Percentiles rank a stretch among this genome's conserved stretches.
Evolutionary conservation across 1,140 invertebrate species (phyloP).

Genomic region (Aphis gossypii): DNA sequence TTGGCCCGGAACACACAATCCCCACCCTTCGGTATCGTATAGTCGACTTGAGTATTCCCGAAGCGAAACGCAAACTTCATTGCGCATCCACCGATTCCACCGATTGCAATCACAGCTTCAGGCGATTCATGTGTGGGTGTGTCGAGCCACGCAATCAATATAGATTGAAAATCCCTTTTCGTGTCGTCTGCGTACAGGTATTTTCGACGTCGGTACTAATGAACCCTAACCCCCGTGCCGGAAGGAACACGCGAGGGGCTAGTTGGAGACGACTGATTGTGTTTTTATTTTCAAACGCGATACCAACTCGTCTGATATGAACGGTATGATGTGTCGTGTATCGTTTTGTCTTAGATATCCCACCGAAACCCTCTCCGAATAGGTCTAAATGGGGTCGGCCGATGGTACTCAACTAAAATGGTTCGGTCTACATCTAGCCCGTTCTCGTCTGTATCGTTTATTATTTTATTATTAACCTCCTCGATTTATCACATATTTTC

Average conservation of each 20-base stretch:
- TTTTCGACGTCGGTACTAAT: background rate
- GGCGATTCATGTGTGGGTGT: slow-evolving; percentile 33
- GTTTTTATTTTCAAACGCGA: background rate
- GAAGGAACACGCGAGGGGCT: background rate
- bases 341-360: background rate
- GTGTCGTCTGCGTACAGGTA: slow-evolving; percentile 2
- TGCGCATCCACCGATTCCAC: slow-evolving; percentile 10
- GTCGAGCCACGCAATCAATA: slow-evolving; percentile 38
- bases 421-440: background rate
- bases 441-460: background rate
- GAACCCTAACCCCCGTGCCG: background rate
- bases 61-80: slow-evolving; percentile 26
- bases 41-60: slow-evolving; percentile 48
- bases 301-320: background rate
- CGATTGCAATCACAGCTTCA: slow-evolving; percentile 40
- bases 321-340: background rate
- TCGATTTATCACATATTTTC: slow-evolving; percentile 32
- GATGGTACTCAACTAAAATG: background rate
- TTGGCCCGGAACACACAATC: background rate
- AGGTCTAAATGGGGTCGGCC: background rate
- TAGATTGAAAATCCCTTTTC: slow-evolving; percentile 25
- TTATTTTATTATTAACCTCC: background rate
- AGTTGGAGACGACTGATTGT: background rate
- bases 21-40: background rate
- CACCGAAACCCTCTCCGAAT: background rate